Conservation (phyloP, 1,140 invertebrate species). For the Stratiolaelaps scimitus region DNA sequence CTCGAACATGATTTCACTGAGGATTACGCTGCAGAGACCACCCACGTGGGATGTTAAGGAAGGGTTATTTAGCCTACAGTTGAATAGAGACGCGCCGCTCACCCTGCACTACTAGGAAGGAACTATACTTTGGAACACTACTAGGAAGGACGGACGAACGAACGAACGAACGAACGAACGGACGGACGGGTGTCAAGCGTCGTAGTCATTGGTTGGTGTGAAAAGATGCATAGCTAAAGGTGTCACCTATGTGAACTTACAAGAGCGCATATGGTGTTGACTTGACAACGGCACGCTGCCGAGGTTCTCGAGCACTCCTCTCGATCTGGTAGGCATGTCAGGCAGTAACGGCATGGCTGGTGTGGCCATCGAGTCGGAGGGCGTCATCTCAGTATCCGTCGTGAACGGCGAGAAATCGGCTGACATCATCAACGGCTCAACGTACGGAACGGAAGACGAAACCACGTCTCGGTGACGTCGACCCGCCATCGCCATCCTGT, state of each 20-base stretch:
- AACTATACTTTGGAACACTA: no score
- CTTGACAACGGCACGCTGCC: constrained; percentile 40
- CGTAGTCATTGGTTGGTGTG: no score
- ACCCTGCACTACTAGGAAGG: no score
- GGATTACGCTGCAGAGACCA: no score
- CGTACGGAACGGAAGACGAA: constrained; percentile 18
- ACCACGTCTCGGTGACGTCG: constrained; percentile 28
- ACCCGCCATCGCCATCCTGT: constrained; percentile 30
- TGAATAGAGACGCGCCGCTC: no score
- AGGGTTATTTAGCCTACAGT: no score
- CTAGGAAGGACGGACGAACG: no score
- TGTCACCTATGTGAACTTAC: not conserved
- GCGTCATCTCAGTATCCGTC: constrained; percentile 39
- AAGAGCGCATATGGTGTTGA: constrained; percentile 9
- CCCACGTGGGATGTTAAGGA: no score
- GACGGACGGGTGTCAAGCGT: no score
- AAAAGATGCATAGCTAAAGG: no score
- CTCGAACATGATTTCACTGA: no score
- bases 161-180: no score
- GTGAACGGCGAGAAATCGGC: constrained; percentile 35
- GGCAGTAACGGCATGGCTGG: constrained; percentile 52
- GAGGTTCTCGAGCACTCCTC: constrained; percentile 50
- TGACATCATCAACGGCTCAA: constrained; percentile 28
- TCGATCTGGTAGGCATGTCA: constrained; percentile 50
- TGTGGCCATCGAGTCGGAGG: constrained; percentile 39